Base-by-base conservation (phyloP, 2,888 invertebrate genomes). In the Labia minor region DNA sequence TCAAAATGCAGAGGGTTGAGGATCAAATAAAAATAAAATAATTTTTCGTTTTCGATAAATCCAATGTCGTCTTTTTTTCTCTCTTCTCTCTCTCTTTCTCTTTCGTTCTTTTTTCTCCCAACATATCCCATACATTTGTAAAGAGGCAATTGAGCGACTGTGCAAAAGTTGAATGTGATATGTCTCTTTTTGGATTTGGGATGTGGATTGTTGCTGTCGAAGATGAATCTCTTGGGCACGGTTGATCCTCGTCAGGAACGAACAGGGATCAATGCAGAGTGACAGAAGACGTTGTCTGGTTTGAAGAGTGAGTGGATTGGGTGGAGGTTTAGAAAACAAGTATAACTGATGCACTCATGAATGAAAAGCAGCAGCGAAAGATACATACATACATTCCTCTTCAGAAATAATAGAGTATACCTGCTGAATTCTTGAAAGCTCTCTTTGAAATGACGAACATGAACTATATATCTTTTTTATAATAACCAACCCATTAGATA, bases 161-260 rank as follows among this genome's bases (percentile, higher is more conserved):
- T 49, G 49, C 16, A 49, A 49, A 49, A 49, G 49, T 49, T 11
- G 49, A 16, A 49, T 49, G 14, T 49, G 49, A 49, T 49, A 49
- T 49, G 16, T 49, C 14, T 49, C 2, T 49, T 14, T 33, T 11
- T 6, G 49, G 49, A 26, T 26, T 3, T 26, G 26, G 26, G 26
- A 26, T 26, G 26, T 26, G 26, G 26, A 49, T 49, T 49, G 49
- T 49, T 49, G 49, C 49, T 49, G 49, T 49, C 49, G 49, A 49
- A 49, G 49, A 49, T 49, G 49, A 49, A 49, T 14, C 49, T 49
- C 49, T 16, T 49, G 49, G 49, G 49, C 49, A 8, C 49, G 16
- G 6, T 49, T 49, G 14, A 49, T 49, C 49, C 49, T 49, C 49
- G 16, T n/a, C n/a, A 14, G 16, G 49, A 49, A 49, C 6, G 14